A percentile compares a stretch with the other conserved stretches of the same genome.
Evolutionary conservation across 2,888 invertebrate genomes (phyloP).

Genomic region (Alviniconcha strummeri): DNA sequence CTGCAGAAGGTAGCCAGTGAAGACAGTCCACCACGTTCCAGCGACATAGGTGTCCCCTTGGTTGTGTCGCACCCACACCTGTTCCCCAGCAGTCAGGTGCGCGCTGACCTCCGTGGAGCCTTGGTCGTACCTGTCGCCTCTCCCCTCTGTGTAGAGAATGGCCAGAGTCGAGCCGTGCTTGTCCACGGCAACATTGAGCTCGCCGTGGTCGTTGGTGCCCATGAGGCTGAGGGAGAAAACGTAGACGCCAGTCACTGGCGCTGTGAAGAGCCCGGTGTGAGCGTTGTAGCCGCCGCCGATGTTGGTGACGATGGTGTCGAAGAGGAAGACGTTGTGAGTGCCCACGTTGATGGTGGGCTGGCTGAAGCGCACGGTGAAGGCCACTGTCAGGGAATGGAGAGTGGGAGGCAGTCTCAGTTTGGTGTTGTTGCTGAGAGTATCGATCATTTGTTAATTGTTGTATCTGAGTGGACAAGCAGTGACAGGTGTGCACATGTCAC

Average conservation of each 20-base stretch:
- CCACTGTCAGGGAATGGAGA: not conserved
- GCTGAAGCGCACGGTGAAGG: not conserved
- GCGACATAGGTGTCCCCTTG: not conserved
- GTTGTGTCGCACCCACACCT: not conserved
- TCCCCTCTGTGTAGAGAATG: not conserved
- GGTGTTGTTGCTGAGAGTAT: too few relatives aligned
- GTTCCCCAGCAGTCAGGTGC: not conserved
- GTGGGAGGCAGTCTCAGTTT: too few relatives aligned
- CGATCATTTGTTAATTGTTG: too few relatives aligned
- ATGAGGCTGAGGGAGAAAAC: not conserved
- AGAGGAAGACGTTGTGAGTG: not conserved
- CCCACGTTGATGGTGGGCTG: not conserved
- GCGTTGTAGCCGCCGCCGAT: not conserved
- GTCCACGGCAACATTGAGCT: not conserved
- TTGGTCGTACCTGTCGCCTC: not conserved
- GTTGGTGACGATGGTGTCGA: not conserved
- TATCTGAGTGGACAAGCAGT: not conserved
- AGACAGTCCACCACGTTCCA: not conserved
- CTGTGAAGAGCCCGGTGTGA: not conserved
- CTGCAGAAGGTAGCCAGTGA: constrained; percentile 1
- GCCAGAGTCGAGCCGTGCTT: not conserved
- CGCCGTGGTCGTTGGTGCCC: not conserved
- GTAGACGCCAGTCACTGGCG: not conserved
- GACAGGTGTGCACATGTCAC: not conserved
- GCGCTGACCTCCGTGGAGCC: not conserved